Conservation (phyloP, 2,113 vertebrate genomes). For the Athene cunicularia region DNA sequence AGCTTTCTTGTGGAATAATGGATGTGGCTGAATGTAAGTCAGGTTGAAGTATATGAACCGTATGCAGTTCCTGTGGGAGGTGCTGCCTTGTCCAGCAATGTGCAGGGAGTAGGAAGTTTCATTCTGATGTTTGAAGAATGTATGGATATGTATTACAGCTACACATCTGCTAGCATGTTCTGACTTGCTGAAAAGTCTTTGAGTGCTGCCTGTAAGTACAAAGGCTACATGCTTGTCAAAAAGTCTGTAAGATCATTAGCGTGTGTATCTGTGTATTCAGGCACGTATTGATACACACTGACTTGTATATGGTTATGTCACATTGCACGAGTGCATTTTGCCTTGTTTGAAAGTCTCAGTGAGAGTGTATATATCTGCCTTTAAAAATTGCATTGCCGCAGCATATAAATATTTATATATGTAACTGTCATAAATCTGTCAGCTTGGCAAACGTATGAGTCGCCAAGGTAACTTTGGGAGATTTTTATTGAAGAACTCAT, state of each 20-base stretch:
- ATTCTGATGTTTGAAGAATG: neutral
- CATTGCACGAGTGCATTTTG: neutral
- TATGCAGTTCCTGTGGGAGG: neutral
- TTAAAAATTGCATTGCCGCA: conserved; percentile 79
- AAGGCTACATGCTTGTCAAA: neutral
- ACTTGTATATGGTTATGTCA: neutral
- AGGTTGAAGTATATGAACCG: neutral
- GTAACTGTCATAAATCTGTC: conserved; percentile 81
- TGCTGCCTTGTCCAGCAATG: neutral
- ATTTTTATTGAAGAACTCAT: conserved; percentile 68
- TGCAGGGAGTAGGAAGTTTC: neutral
- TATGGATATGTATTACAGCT: neutral
- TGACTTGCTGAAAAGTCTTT: neutral
- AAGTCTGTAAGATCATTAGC: neutral
- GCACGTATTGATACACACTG: neutral
- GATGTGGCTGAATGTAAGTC: neutral
- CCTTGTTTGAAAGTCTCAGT: conserved; percentile 22
- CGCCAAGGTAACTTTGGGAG: conserved; percentile 79
- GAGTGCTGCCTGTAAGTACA: neutral
- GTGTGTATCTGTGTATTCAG: neutral
- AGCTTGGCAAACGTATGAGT: conserved; percentile 76
- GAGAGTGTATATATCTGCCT: conserved; percentile 53
- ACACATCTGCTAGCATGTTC: neutral
- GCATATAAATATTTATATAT: conserved; percentile 83
- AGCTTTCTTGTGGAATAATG: neutral